These are phyloP conservation scores for Forpus xanthops DNA, from an alignment of 2,797 vertebrate genomes.

Conservation along the genomic window DNA sequence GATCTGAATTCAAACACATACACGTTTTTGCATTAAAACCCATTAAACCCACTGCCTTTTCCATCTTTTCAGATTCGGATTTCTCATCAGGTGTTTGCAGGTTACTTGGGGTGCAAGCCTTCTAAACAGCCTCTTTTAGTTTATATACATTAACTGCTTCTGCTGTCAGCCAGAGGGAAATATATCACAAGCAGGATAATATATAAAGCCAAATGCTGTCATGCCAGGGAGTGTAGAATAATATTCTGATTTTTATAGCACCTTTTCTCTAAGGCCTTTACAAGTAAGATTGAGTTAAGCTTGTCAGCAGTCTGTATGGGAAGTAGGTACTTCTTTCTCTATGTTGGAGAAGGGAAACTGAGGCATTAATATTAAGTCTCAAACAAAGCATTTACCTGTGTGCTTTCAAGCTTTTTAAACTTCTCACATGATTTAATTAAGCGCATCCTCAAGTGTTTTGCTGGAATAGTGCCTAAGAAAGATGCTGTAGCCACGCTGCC, in stretches of 20 bases:
- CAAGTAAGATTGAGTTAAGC: conserved; percentile 47
- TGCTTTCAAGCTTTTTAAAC: conserved; percentile 13
- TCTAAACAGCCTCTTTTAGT: not conserved
- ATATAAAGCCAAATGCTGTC: not conserved
- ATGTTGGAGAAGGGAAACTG: conserved; percentile 30
- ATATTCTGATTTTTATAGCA: conserved; percentile 37
- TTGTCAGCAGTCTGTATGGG: not conserved
- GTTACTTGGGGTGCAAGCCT: not conserved
- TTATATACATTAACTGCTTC: conserved; percentile 3
- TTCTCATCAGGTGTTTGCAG: not conserved
- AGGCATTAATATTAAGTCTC: conserved; percentile 34
- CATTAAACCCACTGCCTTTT: not conserved
- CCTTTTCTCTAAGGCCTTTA: conserved; percentile 25
- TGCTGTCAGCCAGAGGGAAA: conserved; percentile 37
- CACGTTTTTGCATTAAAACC: not conserved
- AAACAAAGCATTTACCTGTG: not conserved
- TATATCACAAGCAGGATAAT: not conserved
- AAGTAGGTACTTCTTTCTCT: conserved; percentile 32
- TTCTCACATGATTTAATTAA: conserved; percentile 42
- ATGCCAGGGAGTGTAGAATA: not conserved
- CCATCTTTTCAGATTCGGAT: not conserved
- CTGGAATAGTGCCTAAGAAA: conserved; percentile 26
- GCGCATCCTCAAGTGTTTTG: not conserved
- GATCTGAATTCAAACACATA: not conserved
- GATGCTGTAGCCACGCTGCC: not conserved